Evolutionary conservation across 2,888 invertebrate genomes (phyloP), one percentile per base, ranked within the genome.

Genomic region (Protophormia terraenovae): DNA sequence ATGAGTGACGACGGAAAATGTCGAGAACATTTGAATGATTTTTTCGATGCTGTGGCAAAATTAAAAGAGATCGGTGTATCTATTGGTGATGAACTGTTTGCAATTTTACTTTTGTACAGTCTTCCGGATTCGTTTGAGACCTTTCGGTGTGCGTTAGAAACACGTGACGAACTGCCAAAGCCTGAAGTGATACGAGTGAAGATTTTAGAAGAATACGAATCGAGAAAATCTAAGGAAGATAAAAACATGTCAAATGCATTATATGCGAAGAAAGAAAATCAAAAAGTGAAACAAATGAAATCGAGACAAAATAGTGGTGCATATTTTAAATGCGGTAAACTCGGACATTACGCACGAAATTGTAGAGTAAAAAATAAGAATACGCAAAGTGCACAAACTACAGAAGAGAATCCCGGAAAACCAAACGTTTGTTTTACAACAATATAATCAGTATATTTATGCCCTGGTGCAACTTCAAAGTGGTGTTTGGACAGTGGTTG

Each of bases 11-110:
- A 87, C 1, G 87, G 78, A 2, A 90, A 91, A 72, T 88, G 92
- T 2, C 87, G 90, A 16, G 89, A 89, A 12, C 91, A 92, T 84
- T 62, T 92, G 3, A 87, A 87, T 38, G 88, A 87, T 16, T 91
- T 92, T 77, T 90, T 92, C 73, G 90, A 91, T 22, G 86, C 89
- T 2, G 90, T 92, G 10, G 89, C 90, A 55, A 91, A 90, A 82
- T 71, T 92, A 10, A 87, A 86, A 35, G 90, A 91, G 14, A 90
- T 90, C 87, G 89, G 87, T 4, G 83, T 91, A 4, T 73, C 86
- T 10, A 87, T 91, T n/a, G 88, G 90, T 67, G 77, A 86, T 10
- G 90, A 91, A 19, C 71, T 90, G 19, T 80, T 90, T 10, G 83
- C 89, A 1, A 90, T 92, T 10, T 88, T 91, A 82, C 53, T 91